Base-by-base conservation (phyloP, 2,888 invertebrate genomes). In the Dynastes grantii region DNA sequence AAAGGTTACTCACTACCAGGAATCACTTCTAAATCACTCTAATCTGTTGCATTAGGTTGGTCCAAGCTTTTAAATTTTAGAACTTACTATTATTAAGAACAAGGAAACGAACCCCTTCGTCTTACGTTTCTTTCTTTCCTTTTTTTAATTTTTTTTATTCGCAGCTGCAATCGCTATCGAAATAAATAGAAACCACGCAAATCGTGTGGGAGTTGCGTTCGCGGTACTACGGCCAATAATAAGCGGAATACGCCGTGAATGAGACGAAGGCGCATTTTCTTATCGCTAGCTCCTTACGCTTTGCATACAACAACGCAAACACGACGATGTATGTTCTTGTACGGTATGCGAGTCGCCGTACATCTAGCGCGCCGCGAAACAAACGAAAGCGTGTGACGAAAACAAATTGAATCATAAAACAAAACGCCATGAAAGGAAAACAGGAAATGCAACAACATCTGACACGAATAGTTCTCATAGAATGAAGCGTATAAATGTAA, bases 331-430 rank as follows among this genome's bases (percentile, higher is more conserved):
- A 45, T 45, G 45, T 45, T 45, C 8, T 45, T 11, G 45, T 45
- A 45, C 45, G 9, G 45, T 45, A 2, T 45, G 45, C 8, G 45
- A 45, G 45, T 9, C 9, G 45, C 45, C 45, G 11, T 45, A 45
- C 45, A 45, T 45, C 45, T 45, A 45, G 45, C 45, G 22, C 16
- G 55, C 22, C 55, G 16, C 8, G 29, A 29, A 63, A 63, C 63
- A 29, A 29, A 63, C 63, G 63, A 32, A 29, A 32, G 63, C 63
- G 63, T 29, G 63, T 6, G 63, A 29, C 29, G 63, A 29, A 63
- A 63, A 63, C 63, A 63, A 63, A 63, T 29, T n/a, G n/a, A 29
- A 63, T 63, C 63, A 13, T 29, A 63, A 63, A 63, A 32, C 63
- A 63, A 63, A 55, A 55, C 55, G 55, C 55, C 16, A 55, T 6